Conservation (phyloP, 1,140 invertebrate species). For the Daktulosphaira vitifoliae region DNA sequence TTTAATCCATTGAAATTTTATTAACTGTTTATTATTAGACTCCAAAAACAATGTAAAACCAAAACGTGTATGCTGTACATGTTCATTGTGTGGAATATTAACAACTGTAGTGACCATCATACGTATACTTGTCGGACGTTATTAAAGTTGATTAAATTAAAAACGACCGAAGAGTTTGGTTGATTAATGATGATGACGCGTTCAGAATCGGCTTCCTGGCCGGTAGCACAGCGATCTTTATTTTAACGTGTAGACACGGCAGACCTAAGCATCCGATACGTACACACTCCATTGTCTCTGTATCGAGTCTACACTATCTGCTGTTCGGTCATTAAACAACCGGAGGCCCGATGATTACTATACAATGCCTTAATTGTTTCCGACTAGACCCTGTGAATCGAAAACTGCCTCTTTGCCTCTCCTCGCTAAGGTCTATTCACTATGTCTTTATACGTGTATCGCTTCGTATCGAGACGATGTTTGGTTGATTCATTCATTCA, state of each 20-base stretch:
- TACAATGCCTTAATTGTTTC: conserved; percentile 32
- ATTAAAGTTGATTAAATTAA: conserved; percentile 33
- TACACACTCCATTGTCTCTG: neutral
- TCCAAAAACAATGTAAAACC: no score
- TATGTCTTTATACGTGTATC: no score
- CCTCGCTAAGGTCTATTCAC: no score
- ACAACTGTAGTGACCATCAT: neutral
- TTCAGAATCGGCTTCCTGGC: conserved; percentile 31
- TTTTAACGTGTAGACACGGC: conserved; percentile 1
- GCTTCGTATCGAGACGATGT: neutral
- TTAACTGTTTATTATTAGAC: no score
- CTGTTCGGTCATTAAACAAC: conserved; percentile 28
- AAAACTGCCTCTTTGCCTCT: neutral
- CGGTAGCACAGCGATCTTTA: conserved; percentile 29
- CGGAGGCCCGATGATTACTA: conserved; percentile 32
- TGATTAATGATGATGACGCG: conserved; percentile 33
- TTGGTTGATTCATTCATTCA: neutral
- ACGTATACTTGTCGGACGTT: conserved; percentile 1
- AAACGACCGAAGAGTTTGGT: neutral
- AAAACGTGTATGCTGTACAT: no score
- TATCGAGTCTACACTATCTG: neutral
- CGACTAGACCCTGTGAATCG: conserved; percentile 13
- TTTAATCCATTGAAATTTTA: no score
- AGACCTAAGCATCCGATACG: neutral
- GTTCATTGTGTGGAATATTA: no score